Evolutionary conservation across 2,113 vertebrate species (phyloP).

Genomic region (Malaclemys terrapin): DNA sequence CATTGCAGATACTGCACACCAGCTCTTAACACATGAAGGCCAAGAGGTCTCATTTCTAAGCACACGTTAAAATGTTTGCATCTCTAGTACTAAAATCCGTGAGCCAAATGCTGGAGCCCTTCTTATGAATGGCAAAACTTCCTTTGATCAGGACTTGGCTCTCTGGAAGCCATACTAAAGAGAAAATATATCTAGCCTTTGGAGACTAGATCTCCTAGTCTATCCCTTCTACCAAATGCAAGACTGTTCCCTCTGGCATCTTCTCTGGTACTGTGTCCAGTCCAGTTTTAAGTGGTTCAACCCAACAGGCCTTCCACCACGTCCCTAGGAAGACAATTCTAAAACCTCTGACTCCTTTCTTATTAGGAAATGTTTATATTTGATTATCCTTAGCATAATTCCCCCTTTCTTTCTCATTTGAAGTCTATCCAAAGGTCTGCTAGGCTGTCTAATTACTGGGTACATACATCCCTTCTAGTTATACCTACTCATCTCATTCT

Average conservation of each 20-base stretch:
- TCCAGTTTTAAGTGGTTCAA: background rate
- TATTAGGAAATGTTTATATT: conserved; percentile 35
- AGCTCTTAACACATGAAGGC: conserved; percentile 32
- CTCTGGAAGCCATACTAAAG: background rate
- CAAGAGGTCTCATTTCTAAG: conserved; percentile 26
- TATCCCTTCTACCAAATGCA: background rate
- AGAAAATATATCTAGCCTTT: background rate
- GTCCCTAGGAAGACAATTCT: background rate
- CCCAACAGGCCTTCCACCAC: background rate
- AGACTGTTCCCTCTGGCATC: conserved; percentile 7
- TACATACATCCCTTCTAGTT: background rate
- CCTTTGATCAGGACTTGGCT: background rate
- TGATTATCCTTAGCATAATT: conserved; percentile 53
- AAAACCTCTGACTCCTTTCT: background rate
- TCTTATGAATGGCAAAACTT: background rate
- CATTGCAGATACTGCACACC: background rate
- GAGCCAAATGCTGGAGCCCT: background rate
- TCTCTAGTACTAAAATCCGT: conserved; percentile 6
- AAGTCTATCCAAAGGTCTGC: background rate
- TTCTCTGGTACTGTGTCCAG: background rate
- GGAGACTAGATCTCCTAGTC: background rate
- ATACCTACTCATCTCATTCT: background rate
- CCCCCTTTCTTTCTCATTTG: conserved; percentile 40
- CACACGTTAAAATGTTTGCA: background rate
- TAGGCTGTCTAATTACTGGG: conserved; percentile 33